Conservation (phyloP, 2,797 vertebrate species). For the Thunnus albacares region DNA sequence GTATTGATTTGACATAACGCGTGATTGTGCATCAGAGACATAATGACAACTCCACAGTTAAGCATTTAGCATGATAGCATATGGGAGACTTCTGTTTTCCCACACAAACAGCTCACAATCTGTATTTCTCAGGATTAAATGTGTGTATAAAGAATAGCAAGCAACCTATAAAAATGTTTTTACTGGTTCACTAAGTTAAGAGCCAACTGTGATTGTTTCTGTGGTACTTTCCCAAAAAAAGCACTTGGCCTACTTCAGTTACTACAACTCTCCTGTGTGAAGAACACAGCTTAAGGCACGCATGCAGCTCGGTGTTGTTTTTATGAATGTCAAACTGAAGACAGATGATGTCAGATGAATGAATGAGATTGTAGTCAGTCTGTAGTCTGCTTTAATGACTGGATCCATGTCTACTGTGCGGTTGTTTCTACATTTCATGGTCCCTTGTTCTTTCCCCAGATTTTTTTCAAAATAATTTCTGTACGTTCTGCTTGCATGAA, state of each 20-base stretch:
- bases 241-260: constrained; percentile 9
- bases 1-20: constrained; percentile 24
- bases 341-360: constrained; percentile 40
- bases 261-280: not conserved
- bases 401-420: not conserved
- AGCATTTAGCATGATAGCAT: constrained; percentile 3
- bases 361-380: constrained; percentile 7
- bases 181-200: constrained; percentile 34
- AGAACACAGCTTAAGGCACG: constrained; percentile 15
- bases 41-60: not conserved
- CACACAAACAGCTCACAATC: constrained; percentile 24
- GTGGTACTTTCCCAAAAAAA: constrained; percentile 31
- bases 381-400: not conserved
- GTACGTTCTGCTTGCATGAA: not conserved
- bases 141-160: constrained; percentile 45
- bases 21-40: constrained; percentile 11
- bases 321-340: constrained; percentile 53
- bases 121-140: constrained; percentile 24
- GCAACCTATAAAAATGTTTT: constrained; percentile 53
- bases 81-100: constrained; percentile 14
- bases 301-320: constrained; percentile 21
- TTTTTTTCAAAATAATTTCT: not conserved
- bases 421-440: no score
- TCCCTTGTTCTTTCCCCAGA: not conserved
- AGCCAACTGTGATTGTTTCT: constrained; percentile 42